Base-by-base conservation (phyloP, 2,113 vertebrate species). In the Sapajus apella region DNA sequence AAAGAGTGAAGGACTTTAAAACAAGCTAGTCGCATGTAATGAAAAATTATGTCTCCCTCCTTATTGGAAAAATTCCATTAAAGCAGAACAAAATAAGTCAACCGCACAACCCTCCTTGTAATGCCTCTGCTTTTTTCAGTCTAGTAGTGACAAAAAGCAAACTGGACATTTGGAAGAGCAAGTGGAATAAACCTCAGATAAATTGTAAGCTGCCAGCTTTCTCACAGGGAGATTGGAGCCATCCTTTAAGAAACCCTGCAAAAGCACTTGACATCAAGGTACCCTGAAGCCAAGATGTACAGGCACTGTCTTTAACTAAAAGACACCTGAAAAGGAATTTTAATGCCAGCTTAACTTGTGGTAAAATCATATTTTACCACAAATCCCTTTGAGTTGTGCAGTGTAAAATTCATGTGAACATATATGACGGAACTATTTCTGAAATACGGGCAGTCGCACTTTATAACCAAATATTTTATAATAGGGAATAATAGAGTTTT, bases 41-140 rank as follows among this genome's bases (percentile, higher is more conserved):
- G 16, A 95, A 95, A 52, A 87, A 40, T 14, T 52, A 70, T 43
- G 50, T 82, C 37, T 56, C 56, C 56, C 2, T 52, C 6, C 9
- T 82, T 72, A 10, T 20, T 88, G 18, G 76, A 77, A 96, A 93
- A 61, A 27, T 18, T 72, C 6, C 10, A 27, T n/a, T 87, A 81
- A 86, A 32, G 8, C 52, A 9, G 10, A n/a, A 58, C 55, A 27
- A 93, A 86, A 80, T 93, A 90, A 96, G 73, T 93, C 92, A 95
- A 27, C 21, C 13, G 47, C 35, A 75, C 5, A 50, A 11, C 52
- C 85, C 35, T 94, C 32, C 12, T 93, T 72, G 0, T 81, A 94
- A 66, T 32, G 3, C 12, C 1, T 75, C 83, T 66, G 12, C 6
- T 30, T 90, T 91, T 88, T 83, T 47, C n/a, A 58, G 32, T 64